phyloP scores from a whole-genome alignment of 1,140 invertebrate genomes.

The Brachionus calyciflorus region DNA sequence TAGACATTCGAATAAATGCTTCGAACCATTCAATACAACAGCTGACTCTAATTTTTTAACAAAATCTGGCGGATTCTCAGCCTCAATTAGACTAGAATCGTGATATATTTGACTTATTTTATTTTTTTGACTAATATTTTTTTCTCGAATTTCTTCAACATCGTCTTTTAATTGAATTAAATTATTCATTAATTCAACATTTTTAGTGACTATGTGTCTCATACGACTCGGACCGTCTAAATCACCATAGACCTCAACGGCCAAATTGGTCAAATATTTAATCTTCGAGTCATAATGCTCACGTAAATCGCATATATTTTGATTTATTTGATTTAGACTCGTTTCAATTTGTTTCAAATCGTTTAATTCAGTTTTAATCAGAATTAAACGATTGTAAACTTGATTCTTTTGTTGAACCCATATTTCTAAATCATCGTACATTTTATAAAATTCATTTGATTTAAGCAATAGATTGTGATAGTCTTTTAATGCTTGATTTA shows the following conservation, averaged over 20 bases:
- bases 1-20: slow-evolving; percentile 68
- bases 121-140: neutral
- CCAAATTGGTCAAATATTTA: slow-evolving; percentile 67
- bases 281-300: slow-evolving; percentile 69
- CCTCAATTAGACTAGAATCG: slow-evolving; percentile 4
- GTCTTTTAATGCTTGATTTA: slow-evolving; percentile 69
- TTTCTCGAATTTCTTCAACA: slow-evolving; percentile 4
- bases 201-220: slow-evolving; percentile 40
- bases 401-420: slow-evolving; percentile 73
- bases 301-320: slow-evolving; percentile 69
- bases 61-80: slow-evolving; percentile 6
- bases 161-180: slow-evolving; percentile 42
- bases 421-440: slow-evolving; percentile 68
- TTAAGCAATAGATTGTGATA: slow-evolving; percentile 66
- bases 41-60: slow-evolving; percentile 10
- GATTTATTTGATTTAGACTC: slow-evolving; percentile 67
- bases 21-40: neutral
- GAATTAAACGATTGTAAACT: slow-evolving; percentile 68
- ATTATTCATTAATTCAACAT: slow-evolving; percentile 40
- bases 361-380: slow-evolving; percentile 67
- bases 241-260: slow-evolving; percentile 68
- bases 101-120: slow-evolving; percentile 30
- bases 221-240: neutral
- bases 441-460: slow-evolving; percentile 64
- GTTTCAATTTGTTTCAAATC: slow-evolving; percentile 66